A percentile compares a stretch with the other conserved stretches of the same genome.
Conservation (phyloP, 1,140 invertebrate genomes). For the Heliconius himera region DNA sequence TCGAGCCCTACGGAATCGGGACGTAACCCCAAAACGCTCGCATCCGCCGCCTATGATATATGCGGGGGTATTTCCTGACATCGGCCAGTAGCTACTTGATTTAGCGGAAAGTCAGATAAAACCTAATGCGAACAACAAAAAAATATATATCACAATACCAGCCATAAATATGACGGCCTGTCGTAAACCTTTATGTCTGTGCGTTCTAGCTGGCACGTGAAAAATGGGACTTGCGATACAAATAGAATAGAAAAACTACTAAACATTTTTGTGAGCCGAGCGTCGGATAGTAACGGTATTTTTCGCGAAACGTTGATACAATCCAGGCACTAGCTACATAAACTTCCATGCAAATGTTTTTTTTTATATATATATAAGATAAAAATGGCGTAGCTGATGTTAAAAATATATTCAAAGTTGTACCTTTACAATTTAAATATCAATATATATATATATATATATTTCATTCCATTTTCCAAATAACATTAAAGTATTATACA, state of each 20-base stretch:
- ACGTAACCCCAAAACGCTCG: conserved; percentile 74
- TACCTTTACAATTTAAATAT: not conserved
- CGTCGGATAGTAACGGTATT: conserved; percentile 47
- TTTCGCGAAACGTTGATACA: conserved; percentile 44
- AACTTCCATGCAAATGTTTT: conserved; percentile 32
- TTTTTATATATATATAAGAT: not conserved
- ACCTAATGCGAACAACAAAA: conserved; percentile 81
- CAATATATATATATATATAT: not conserved
- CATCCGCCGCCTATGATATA: conserved; percentile 76
- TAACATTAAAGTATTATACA: not conserved
- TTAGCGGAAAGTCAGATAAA: conserved; percentile 82
- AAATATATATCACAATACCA: conserved; percentile 80
- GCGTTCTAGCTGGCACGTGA: conserved; percentile 75
- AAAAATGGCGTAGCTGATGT: not conserved
- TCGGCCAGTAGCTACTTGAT: conserved; percentile 81
- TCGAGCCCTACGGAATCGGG: conserved; percentile 62
- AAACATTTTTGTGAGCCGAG: conserved; percentile 56
- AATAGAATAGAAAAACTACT: conserved; percentile 71
- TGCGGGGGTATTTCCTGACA: conserved; percentile 77
- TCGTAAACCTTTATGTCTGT: conserved; percentile 81
- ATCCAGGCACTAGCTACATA: conserved; percentile 22
- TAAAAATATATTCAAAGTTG: not conserved
- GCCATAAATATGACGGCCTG: conserved; percentile 80
- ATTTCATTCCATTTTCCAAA: not conserved
- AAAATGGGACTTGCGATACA: conserved; percentile 74